phyloP scores from a whole-genome alignment of 2,888 invertebrate species.

The Epinotia bilunana region DNA sequence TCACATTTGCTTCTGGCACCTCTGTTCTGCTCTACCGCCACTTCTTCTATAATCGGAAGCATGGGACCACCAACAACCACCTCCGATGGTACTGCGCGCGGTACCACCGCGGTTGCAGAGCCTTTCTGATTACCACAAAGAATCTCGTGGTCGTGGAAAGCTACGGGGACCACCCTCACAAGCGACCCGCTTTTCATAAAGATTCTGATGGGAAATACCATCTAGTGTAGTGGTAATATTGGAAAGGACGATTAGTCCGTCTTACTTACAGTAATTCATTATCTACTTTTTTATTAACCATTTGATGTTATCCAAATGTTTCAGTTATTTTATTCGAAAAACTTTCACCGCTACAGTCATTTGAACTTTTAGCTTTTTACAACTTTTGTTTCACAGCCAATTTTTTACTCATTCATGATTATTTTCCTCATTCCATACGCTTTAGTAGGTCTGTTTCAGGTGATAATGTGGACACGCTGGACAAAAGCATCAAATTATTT shows the following conservation, averaged over 20 bases:
- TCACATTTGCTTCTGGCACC: slow-evolving; percentile 28
- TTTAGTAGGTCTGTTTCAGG: too few relatives aligned
- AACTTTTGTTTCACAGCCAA: too few relatives aligned
- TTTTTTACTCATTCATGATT: too few relatives aligned
- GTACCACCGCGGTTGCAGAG: slow-evolving; percentile 56
- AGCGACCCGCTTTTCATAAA: slow-evolving; percentile 43
- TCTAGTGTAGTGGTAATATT: slow-evolving; percentile 30
- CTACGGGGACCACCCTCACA: slow-evolving; percentile 49
- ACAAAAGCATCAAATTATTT: too few relatives aligned
- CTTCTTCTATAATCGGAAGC: slow-evolving; percentile 53
- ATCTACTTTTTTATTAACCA: too few relatives aligned
- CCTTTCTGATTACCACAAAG: slow-evolving; percentile 46
- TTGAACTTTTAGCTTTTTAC: too few relatives aligned
- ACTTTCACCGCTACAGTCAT: too few relatives aligned
- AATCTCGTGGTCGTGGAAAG: slow-evolving; percentile 39
- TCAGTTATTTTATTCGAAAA: too few relatives aligned
- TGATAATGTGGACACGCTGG: too few relatives aligned
- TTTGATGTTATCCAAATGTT: too few relatives aligned
- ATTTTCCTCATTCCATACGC: too few relatives aligned
- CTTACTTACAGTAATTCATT: neutral
- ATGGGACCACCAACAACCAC: slow-evolving; percentile 44
- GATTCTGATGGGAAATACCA: slow-evolving; percentile 46
- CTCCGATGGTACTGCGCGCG: slow-evolving; percentile 54
- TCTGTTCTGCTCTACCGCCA: slow-evolving; percentile 15
- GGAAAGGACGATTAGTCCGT: neutral